A percentile compares a stretch with the other conserved stretches of the same genome.
Conservation (phyloP, 2,888 invertebrate genomes). For the Plagodis dolabraria region DNA sequence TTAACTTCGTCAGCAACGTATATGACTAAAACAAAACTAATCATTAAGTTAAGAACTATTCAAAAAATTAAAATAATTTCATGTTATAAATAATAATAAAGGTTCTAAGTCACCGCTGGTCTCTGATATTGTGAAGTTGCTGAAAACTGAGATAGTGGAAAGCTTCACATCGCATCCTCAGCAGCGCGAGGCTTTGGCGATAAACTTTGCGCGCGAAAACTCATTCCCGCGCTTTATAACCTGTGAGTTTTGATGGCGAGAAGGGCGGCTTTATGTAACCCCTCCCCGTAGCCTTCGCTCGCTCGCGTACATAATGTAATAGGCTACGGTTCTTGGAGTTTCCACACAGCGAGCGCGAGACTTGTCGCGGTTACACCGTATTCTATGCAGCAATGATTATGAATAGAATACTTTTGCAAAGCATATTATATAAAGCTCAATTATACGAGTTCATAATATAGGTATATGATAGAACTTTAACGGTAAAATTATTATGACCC, state of each 20-base stretch:
- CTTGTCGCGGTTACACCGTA: constrained; percentile 51
- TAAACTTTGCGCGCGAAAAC: constrained; percentile 80
- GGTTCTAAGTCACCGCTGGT: too few species aligned
- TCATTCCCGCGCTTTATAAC: constrained; percentile 80
- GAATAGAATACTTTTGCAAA: constrained; percentile 6
- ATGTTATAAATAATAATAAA: too few species aligned
- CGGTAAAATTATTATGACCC: too few species aligned
- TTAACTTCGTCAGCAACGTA: too few species aligned
- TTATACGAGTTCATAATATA: too few species aligned
- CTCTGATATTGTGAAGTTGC: constrained; percentile 28
- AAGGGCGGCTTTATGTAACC: constrained; percentile 59
- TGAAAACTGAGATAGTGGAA: constrained; percentile 57
- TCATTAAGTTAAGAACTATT: not conserved
- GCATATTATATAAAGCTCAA: too few species aligned
- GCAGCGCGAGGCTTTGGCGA: constrained; percentile 55
- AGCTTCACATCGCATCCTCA: constrained; percentile 52
- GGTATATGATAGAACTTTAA: too few species aligned
- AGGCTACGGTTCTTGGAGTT: constrained; percentile 53
- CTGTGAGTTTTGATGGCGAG: constrained; percentile 66
- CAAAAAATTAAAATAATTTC: constrained; percentile 26
- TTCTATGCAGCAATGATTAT: constrained; percentile 17
- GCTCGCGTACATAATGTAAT: constrained; percentile 66
- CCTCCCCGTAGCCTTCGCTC: constrained; percentile 44
- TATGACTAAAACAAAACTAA: too few species aligned
- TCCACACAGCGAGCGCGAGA: constrained; percentile 61